Conservation (phyloP, 2,113 vertebrate genomes). For the Gulo gulo region DNA sequence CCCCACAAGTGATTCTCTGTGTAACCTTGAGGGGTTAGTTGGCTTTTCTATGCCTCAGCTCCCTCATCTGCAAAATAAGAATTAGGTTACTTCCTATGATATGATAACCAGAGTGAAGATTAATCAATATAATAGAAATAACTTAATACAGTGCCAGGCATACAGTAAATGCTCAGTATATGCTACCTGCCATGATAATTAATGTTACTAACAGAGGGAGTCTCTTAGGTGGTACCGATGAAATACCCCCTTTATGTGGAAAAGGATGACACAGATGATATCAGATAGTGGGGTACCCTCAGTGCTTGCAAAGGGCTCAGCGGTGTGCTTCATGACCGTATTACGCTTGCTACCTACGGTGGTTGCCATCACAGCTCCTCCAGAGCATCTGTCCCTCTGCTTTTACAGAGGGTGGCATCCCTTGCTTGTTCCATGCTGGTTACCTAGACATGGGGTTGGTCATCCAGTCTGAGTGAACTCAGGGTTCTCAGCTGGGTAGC, state of each 20-base stretch:
- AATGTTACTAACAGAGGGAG: background rate
- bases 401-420: fast-evolving
- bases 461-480: background rate
- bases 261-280: background rate
- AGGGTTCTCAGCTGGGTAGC: background rate
- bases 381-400: background rate
- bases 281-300: fast-evolving
- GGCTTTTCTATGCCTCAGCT: background rate
- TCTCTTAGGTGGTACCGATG: background rate
- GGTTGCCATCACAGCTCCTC: fast-evolving
- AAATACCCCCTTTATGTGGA: background rate
- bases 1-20: background rate
- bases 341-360: fast-evolving
- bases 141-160: background rate
- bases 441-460: background rate
- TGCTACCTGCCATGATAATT: background rate
- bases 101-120: too few relatives aligned
- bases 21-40: background rate
- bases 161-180: background rate
- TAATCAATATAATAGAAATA: background rate
- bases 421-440: background rate
- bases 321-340: fast-evolving
- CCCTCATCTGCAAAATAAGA: background rate
- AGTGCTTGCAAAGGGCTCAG: background rate
- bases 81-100: background rate